Conservation (phyloP, 64 coral and sea anemone species). For the Catalaphyllia jardinei region DNA sequence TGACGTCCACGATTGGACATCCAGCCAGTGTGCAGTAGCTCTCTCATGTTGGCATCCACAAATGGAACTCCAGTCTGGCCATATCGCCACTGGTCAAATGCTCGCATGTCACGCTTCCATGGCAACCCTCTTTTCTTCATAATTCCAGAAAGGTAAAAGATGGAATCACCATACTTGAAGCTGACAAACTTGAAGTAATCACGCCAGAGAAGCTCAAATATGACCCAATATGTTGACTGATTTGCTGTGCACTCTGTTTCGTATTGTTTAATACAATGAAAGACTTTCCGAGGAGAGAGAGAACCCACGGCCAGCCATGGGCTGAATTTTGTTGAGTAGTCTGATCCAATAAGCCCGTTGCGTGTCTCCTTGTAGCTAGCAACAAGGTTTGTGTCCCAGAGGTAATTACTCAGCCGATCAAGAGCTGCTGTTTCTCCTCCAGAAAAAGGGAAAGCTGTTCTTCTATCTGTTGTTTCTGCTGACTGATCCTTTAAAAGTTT, state of each 20-base stretch:
- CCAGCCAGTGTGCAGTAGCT: slow-evolving; percentile 62
- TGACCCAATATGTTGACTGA: slow-evolving; percentile 69
- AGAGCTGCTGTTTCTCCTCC: slow-evolving; percentile 60
- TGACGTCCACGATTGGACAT: slow-evolving; percentile 74
- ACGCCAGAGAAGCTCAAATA: slow-evolving; percentile 69
- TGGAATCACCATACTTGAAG: slow-evolving; percentile 51
- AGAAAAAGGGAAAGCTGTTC: slow-evolving; percentile 59
- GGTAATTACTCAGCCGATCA: slow-evolving; percentile 38
- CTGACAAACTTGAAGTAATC: slow-evolving; percentile 74
- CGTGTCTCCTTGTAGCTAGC: slow-evolving; percentile 64
- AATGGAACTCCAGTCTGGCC: slow-evolving; percentile 62
- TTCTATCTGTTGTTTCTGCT: slow-evolving; percentile 18
- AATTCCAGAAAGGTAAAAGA: slow-evolving; percentile 54
- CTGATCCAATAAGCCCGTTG: slow-evolving; percentile 58
- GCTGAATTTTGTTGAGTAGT: slow-evolving; percentile 64
- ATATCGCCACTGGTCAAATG: slow-evolving; percentile 50
- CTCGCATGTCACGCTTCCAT: slow-evolving; percentile 42
- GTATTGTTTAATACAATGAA: slow-evolving; percentile 50
- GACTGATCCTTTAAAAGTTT: slow-evolving; percentile 32
- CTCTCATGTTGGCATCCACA: slow-evolving; percentile 76
- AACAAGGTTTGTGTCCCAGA: slow-evolving; percentile 52
- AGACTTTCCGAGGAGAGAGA: slow-evolving; percentile 46
- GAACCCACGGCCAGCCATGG: slow-evolving; percentile 59
- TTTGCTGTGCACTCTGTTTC: slow-evolving; percentile 54
- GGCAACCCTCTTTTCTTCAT: slow-evolving; percentile 31